phyloP scores from a whole-genome alignment of 2,888 invertebrate species.

The Tricholauxania praeusta region DNA sequence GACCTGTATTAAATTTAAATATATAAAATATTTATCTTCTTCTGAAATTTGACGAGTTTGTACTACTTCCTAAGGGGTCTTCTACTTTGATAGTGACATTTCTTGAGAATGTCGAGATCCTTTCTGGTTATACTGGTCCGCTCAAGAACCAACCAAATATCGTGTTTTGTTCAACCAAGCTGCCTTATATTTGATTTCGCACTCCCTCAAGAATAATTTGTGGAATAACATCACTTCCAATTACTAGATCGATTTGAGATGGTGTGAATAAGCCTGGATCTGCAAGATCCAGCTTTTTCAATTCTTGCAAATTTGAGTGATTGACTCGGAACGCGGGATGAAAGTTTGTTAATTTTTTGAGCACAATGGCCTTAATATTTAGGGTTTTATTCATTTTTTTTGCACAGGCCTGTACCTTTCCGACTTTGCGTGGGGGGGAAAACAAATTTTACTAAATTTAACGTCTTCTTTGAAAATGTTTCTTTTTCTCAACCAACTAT shows the following conservation, averaged over 20 bases:
- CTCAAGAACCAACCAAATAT: not conserved
- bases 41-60: not conserved
- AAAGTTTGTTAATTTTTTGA: not conserved
- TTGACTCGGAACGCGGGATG: not conserved
- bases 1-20: not conserved
- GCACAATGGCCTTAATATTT: not conserved
- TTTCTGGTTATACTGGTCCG: not conserved
- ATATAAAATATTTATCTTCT: not conserved
- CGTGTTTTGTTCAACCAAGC: not conserved
- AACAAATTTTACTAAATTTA: too few relatives aligned
- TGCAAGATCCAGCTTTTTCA: not conserved
- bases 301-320: not conserved
- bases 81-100: not conserved
- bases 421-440: too few relatives aligned
- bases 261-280: slow-evolving; percentile 29
- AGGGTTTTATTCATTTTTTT: not conserved
- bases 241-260: not conserved
- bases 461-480: too few relatives aligned
- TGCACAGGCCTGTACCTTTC: too few relatives aligned
- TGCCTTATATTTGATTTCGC: not conserved
- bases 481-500: too few relatives aligned
- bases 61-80: not conserved
- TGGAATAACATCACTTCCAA: not conserved
- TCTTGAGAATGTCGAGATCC: not conserved
- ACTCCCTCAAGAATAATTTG: not conserved